Evolutionary conservation across 1,140 invertebrate species (phyloP), one percentile per base, ranked within the genome.

Genomic region (Olivierus martensii): DNA sequence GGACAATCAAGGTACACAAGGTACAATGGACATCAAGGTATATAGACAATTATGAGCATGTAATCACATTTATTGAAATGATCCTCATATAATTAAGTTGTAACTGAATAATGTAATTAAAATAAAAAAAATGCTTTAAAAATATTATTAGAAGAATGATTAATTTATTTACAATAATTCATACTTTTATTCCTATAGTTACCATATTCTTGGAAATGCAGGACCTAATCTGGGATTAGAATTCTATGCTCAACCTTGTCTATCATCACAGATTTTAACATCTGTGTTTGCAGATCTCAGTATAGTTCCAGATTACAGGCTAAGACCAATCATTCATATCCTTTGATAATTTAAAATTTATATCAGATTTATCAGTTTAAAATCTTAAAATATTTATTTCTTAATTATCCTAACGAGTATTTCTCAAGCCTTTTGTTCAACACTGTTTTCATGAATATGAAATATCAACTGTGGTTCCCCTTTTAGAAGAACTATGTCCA

Each of bases 351-450:
- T 53, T 19, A 36, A 15, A n/a, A n/a, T n/a, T n/a, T n/a, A n/a
- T n/a, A n/a, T n/a, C n/a, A n/a, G n/a, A n/a, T n/a, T n/a, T n/a
- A n/a, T n/a, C n/a, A n/a, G n/a, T n/a, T n/a, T n/a, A n/a, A n/a
- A n/a, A n/a, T n/a, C n/a, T n/a, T n/a, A n/a, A n/a, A n/a, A n/a
- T n/a, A n/a, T n/a, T n/a, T n/a, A n/a, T n/a, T n/a, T n/a, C n/a
- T n/a, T n/a, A n/a, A n/a, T n/a, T n/a, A n/a, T n/a, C 22, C 17
- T 43, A 38, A 66, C 54, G 85, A 10, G 79, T 82, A 11, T 90
- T 89, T 66, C 71, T 91, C 57, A 87, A 86, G 62, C 82, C 85
- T 5, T 89, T 89, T 62, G 79, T 91, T 59, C 80, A 79, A 62
- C 82, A 79, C 18, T 93, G 88, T 67, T 86, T 87, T 43, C 78